Conservation (phyloP, 2,797 vertebrate species). For the Phataginus tricuspis region DNA sequence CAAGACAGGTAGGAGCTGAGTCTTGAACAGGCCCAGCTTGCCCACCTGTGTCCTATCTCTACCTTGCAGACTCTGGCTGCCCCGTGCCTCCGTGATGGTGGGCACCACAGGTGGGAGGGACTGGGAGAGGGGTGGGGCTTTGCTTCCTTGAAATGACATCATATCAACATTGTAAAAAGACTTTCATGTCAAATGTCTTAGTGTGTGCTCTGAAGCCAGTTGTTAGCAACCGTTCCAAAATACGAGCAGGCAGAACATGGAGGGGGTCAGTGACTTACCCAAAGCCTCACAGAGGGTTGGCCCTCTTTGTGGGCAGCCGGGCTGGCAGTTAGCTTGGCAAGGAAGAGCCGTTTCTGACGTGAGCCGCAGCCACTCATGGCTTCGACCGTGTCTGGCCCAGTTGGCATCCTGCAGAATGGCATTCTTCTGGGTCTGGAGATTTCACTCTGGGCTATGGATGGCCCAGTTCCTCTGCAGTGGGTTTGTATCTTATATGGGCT, state of each 20-base stretch:
- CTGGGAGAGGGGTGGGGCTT: background rate
- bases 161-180: background rate
- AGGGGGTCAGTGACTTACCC: too few relatives aligned
- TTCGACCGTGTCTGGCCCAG: fast-evolving
- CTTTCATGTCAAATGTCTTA: background rate
- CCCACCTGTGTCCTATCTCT: background rate
- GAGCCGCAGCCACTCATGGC: background rate
- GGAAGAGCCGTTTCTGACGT: background rate
- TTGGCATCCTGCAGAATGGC: background rate
- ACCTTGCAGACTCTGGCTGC: background rate
- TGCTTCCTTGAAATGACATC: background rate
- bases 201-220: background rate
- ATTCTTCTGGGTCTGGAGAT: background rate
- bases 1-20: background rate
- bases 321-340: background rate
- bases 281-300: background rate
- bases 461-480: background rate
- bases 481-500: background rate
- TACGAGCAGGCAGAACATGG: background rate
- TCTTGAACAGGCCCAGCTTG: background rate
- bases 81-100: background rate
- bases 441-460: background rate
- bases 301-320: background rate
- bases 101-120: too few relatives aligned
- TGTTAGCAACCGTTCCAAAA: background rate